Conservation (phyloP, 1,140 invertebrate genomes). For the Conus betulinus region DNA sequence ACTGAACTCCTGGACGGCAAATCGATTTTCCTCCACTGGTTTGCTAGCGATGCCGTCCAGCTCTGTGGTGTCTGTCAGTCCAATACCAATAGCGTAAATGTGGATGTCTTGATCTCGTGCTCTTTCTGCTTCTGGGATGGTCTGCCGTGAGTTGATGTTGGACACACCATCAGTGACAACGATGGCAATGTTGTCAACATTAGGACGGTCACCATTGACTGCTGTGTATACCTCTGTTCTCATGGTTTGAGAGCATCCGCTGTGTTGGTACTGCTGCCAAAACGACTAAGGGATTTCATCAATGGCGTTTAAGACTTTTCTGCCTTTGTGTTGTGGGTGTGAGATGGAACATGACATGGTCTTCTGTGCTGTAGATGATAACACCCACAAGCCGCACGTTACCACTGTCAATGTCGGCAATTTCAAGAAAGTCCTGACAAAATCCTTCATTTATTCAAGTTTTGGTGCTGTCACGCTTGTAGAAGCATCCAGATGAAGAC, state of each 20-base stretch:
- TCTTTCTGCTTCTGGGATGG: conserved; percentile 62
- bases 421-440: conserved; percentile 56
- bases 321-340: conserved; percentile 46
- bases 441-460: conserved; percentile 58
- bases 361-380: conserved; percentile 61
- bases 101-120: conserved; percentile 52
- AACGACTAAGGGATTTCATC: conserved; percentile 58
- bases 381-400: conserved; percentile 62
- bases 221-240: conserved; percentile 57
- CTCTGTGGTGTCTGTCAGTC: conserved; percentile 55
- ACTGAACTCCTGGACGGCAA: conserved; percentile 58
- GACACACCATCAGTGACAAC: conserved; percentile 67
- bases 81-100: conserved; percentile 66
- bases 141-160: conserved; percentile 64
- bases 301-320: conserved; percentile 57
- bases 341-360: conserved; percentile 59
- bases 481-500: conserved; percentile 65
- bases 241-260: conserved; percentile 63
- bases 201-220: conserved; percentile 61
- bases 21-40: conserved; percentile 52
- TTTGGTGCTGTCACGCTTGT: conserved; percentile 60
- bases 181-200: conserved; percentile 60
- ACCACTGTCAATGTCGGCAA: conserved; percentile 61
- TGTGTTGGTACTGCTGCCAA: conserved; percentile 68
- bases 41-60: conserved; percentile 54